Percentiles rank a stretch among this genome's conserved stretches.
Conservation (phyloP, 2,888 invertebrate species). For the Erpobdella octoculata region DNA sequence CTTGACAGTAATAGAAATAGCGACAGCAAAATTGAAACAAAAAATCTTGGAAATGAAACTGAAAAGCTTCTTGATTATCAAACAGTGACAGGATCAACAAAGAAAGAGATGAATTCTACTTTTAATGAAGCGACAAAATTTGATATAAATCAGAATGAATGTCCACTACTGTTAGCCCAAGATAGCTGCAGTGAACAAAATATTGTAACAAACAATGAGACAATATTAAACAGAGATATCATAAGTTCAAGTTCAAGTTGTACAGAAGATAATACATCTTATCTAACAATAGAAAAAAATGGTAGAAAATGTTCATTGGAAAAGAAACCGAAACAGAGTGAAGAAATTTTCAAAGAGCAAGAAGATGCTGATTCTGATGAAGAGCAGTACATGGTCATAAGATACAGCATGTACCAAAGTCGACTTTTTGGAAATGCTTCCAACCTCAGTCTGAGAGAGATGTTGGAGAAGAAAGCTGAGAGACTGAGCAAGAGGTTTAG, state of each 20-base stretch:
- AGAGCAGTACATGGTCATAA: neutral
- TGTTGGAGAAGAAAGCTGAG: constrained; percentile 3
- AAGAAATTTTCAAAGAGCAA: neutral
- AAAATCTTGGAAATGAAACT: neutral
- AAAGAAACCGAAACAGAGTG: neutral
- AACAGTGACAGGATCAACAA: neutral
- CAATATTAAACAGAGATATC: too few species aligned
- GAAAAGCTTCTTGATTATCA: neutral
- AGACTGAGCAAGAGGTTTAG: neutral
- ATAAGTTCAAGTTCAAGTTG: too few species aligned
- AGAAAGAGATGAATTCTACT: neutral
- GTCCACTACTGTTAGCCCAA: neutral
- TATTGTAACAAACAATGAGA: too few species aligned
- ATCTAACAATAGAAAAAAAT: neutral
- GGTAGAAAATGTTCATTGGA: neutral
- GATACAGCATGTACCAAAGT: neutral
- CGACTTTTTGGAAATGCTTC: neutral
- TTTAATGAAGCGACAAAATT: neutral
- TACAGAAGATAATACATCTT: neutral
- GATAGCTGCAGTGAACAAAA: neutral
- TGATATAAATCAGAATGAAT: too few species aligned
- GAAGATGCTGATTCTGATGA: neutral
- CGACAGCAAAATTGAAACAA: too few species aligned
- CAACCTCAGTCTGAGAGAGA: neutral
- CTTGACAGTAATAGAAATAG: too few species aligned